Evolutionary conservation across 1,140 invertebrate genomes (phyloP).

Genomic region (Trinorchestia longiramus): DNA sequence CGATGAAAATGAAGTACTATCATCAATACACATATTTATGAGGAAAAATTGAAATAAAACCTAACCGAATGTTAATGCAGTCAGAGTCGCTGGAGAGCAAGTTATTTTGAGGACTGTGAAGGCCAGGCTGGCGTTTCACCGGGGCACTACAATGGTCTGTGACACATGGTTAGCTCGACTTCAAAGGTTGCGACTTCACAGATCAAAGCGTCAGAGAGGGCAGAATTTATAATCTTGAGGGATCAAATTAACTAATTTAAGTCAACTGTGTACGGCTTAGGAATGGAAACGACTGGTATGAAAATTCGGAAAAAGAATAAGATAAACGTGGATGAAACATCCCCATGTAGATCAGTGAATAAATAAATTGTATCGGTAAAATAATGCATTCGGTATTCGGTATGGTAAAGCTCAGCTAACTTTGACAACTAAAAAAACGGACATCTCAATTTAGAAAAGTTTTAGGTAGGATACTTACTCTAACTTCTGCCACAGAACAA

Average conservation of each 20-base stretch:
- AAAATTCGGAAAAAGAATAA: neutral
- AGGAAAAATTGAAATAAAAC: neutral
- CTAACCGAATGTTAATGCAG: too few species aligned
- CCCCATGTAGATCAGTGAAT: too few species aligned
- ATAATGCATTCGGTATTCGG: neutral
- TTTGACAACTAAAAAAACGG: neutral
- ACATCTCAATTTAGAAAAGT: neutral
- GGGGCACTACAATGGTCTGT: neutral
- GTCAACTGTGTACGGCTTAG: neutral
- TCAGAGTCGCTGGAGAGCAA: neutral
- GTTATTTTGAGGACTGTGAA: neutral
- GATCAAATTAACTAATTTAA: neutral
- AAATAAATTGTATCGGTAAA: neutral
- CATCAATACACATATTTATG: neutral
- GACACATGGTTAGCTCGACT: neutral
- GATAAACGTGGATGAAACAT: neutral
- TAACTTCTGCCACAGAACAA: neutral
- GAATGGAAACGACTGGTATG: neutral
- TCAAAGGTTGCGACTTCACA: neutral
- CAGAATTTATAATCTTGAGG: neutral
- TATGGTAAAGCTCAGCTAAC: neutral
- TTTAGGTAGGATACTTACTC: neutral
- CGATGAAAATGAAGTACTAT: neutral
- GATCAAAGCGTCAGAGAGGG: neutral
- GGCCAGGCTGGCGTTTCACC: neutral